Evolutionary conservation across 2,797 vertebrate genomes (phyloP).

Genomic region (Sebastes hubbsi): DNA sequence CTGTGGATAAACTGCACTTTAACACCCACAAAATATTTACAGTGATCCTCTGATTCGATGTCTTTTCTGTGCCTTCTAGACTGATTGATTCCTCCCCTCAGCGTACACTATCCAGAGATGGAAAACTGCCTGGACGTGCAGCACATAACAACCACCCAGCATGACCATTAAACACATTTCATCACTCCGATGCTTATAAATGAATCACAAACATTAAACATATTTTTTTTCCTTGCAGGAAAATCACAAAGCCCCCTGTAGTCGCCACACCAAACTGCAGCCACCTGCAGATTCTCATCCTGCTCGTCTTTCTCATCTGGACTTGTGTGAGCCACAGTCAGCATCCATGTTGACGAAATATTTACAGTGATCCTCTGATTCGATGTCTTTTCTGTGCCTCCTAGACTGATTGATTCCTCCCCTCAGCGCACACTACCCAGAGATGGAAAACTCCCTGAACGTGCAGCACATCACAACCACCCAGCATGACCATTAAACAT

Average conservation of each 20-base stretch:
- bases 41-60: not conserved
- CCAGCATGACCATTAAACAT: not conserved
- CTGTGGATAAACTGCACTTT: not conserved
- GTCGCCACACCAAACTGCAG: no score
- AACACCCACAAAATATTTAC: not conserved
- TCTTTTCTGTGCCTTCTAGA: not conserved
- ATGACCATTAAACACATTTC: not conserved
- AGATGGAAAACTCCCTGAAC: not conserved
- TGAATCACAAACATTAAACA: not conserved
- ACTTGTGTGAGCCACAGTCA: no score
- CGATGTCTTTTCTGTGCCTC: not conserved
- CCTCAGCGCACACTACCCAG: not conserved
- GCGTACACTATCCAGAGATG: not conserved
- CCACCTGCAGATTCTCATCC: no score
- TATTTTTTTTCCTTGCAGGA: no score
- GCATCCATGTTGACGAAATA: not conserved
- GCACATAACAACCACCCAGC: conserved; percentile 20
- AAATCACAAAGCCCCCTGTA: no score
- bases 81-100: not conserved
- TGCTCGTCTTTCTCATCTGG: no score
- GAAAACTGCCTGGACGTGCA: conserved; percentile 1
- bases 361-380: not conserved
- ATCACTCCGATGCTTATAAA: not conserved
- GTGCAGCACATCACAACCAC: conserved; percentile 22
- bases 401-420: not conserved